Base-by-base conservation (phyloP, 2,888 invertebrate species). In the Holacanthella duospinosa region DNA sequence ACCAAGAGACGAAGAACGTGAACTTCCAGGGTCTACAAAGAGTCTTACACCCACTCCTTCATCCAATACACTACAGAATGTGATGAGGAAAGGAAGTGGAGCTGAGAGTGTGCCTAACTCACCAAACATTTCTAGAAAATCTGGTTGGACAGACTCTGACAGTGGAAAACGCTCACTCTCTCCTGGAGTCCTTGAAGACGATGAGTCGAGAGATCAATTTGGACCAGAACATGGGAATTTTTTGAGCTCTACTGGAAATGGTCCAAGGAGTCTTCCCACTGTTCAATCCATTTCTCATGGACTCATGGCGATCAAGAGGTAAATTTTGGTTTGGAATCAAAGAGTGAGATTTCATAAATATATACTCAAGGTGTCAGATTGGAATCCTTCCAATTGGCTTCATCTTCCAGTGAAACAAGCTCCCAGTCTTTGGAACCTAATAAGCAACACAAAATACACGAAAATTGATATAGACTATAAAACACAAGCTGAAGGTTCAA, bases 21-120 rank as follows among this genome's bases (percentile, higher is more conserved):
- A 83, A 74, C 84, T 86, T 75, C 84, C 86, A 29, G 80, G 85
- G 74, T 83, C 84, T 54, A 81, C 86, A 72, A 84, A 86, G 80
- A 82, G 84, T 74, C 66, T 66, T 43, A 80, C 80, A 1, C 76
- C 78, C 28, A 77, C 78, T 68, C 77, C 69, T 55, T 74, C 56
- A 74, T n/a, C n/a, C n/a, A n/a, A n/a, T n/a, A n/a, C n/a, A n/a
- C n/a, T n/a, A n/a, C n/a, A n/a, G n/a, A 53, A 43, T 71, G 76
- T 75, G 62, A 75, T 74, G 72, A 62, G 77, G 68, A 75, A 77
- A 60, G 69, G 74, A 65, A 72, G 72, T 67, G 78, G 79, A 64
- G 78, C 78, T 58, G 77, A 82, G 71, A 77, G 81, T 74, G 78
- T 81, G 68, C 80, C 81, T 64, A 74, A 79, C 9, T 79, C 80